phyloP scores from a whole-genome alignment of 2,888 invertebrate genomes.

The Ormyrus labotus region DNA sequence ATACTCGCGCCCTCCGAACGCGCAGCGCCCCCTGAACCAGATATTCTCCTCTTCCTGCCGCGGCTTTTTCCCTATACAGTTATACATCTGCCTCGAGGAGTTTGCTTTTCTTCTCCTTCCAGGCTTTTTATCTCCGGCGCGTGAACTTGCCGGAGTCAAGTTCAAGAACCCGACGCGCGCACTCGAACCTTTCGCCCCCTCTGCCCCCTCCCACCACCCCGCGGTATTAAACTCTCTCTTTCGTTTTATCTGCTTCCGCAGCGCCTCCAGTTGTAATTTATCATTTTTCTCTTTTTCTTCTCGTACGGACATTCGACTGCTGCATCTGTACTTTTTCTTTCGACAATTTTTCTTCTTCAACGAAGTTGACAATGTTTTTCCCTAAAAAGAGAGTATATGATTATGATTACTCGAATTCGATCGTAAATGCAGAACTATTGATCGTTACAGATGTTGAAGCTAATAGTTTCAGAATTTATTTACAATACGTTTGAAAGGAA shows the following conservation, averaged over 20 bases:
- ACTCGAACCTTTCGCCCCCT: slow-evolving; percentile 13
- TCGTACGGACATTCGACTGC: no score
- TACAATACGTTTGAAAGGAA: no score
- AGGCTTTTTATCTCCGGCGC: not conserved
- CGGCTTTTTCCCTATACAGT: not conserved
- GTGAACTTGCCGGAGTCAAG: slow-evolving; percentile 45
- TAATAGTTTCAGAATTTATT: no score
- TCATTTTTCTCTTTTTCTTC: not conserved
- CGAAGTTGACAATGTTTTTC: no score
- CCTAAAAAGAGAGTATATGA: no score
- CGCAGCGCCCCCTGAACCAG: slow-evolving; percentile 12
- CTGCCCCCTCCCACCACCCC: not conserved
- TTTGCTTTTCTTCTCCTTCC: slow-evolving; percentile 4
- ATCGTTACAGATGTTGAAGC: no score
- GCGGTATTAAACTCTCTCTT: slow-evolving; percentile 21
- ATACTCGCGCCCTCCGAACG: slow-evolving; percentile 65
- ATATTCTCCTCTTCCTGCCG: not conserved
- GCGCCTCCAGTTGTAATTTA: slow-evolving; percentile 1
- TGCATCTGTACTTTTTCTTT: no score
- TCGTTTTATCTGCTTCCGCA: not conserved
- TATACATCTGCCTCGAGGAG: not conserved
- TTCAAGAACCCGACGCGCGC: slow-evolving; percentile 45
- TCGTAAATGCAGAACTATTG: no score
- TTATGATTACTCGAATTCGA: no score
- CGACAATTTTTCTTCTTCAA: no score